A percentile compares a stretch with the other conserved stretches of the same genome.
These are phyloP conservation scores for Menura novaehollandiae DNA, from an alignment of 2,113 vertebrate genomes.

Conservation along the genomic window DNA sequence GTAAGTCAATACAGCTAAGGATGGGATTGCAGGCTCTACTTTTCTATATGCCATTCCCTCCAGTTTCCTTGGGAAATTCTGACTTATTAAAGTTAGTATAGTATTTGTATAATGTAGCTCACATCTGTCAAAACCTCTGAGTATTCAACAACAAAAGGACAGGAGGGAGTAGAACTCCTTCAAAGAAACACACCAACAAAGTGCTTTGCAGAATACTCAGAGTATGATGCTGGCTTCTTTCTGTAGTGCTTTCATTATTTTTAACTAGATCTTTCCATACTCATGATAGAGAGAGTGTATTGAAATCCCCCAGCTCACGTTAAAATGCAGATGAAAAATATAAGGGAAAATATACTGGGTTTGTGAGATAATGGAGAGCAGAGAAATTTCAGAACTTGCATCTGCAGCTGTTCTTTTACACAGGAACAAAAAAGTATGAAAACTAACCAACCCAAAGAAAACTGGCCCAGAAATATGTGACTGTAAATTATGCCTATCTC, in stretches of 20 bases:
- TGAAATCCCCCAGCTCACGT: neutral
- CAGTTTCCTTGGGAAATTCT: neutral
- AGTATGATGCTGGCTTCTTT: neutral
- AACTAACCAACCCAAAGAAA: neutral
- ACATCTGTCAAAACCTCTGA: neutral
- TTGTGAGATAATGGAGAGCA: neutral
- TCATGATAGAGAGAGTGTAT: neutral
- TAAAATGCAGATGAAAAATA: neutral
- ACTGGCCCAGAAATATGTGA: neutral
- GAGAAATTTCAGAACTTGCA: neutral
- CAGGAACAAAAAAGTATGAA: neutral
- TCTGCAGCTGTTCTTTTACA: neutral
- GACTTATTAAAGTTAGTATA: neutral
- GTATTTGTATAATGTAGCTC: neutral
- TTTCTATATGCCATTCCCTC: neutral
- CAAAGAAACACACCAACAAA: neutral
- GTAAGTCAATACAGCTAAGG: neutral
- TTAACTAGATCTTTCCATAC: neutral
- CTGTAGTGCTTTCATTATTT: neutral
- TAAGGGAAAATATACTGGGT: neutral
- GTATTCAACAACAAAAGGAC: neutral
- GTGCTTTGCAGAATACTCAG: neutral
- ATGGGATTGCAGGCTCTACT: neutral
- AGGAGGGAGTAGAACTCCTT: neutral
- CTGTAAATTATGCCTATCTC: neutral